Base-by-base conservation (phyloP, 1,140 invertebrate genomes). In the Brachionus angularis region DNA sequence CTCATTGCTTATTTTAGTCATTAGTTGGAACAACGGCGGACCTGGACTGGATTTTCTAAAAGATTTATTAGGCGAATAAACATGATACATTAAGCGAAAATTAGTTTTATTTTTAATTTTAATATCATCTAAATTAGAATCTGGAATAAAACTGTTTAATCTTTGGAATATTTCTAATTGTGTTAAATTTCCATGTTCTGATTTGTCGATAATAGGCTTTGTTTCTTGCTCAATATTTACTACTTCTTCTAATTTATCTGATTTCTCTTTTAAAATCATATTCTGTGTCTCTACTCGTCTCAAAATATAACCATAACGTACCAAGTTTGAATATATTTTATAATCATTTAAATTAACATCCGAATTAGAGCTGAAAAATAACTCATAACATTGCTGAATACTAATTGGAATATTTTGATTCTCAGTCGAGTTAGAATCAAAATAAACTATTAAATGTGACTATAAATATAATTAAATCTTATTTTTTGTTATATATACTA, bases 381-480 rank as follows among this genome's bases (percentile, higher is more conserved):
- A 23, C 18, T 58, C 53, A 58, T 39, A 58, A 23, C 53, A 58
- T 39, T 58, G 53, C 27, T 58, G 33, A 58, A 58, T 34, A 58
- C 53, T 58, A 18, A 58, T 29, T 36, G 34, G 53, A 14, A 58
- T 12, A 7, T 36, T 18, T 39, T 58, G 33, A 21, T 21, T 23
- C 23, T 58, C 53, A 18, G 29, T 34, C 18, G n/a, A n/a, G n/a
- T n/a, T n/a, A n/a, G n/a, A n/a, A n/a, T 55, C 29, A 8, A 58
- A 58, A 39, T 58, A 58, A 36, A 58, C 39, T 36, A 39, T 8
- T 23, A 58, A 12, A 58, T 58, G 36, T 27, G 53, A 58, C 52
- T 55, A 31, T 27, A 52, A 14, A 31, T 31, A 55, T 33, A 21
- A 21, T 18, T 33, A 31, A 33, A 33, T 18, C n/a, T n/a, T n/a